phyloP scores from a whole-genome alignment of 2,888 invertebrate species.

The Branchipolynoe longqiensis region DNA sequence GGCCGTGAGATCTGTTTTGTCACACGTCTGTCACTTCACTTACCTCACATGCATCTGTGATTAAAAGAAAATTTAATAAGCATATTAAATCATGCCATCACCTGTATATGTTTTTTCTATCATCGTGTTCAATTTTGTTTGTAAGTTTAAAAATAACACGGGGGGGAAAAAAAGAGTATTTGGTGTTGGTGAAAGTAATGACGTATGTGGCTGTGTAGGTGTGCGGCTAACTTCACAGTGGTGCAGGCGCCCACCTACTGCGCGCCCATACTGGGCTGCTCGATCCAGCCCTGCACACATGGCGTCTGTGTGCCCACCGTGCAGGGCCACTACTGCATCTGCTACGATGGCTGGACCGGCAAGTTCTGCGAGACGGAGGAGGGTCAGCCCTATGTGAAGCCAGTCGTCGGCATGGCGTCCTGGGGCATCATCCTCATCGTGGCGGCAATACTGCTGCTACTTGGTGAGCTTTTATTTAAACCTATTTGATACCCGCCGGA shows the following conservation, averaged over 20 bases:
- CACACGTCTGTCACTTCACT: too few species aligned
- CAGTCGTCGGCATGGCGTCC: background rate
- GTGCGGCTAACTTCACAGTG: background rate
- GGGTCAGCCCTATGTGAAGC: slow-evolving; percentile 9
- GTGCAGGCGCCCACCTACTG: slow-evolving; percentile 45
- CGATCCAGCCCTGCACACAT: slow-evolving; percentile 62
- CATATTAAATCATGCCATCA: too few species aligned
- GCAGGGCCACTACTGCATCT: slow-evolving; percentile 87
- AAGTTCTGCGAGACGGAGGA: slow-evolving; percentile 72
- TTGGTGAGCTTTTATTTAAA: slow-evolving; percentile 39
- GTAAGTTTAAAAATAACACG: too few species aligned
- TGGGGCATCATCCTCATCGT: slow-evolving; percentile 18
- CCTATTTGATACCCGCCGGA: too few species aligned
- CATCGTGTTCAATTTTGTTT: too few species aligned
- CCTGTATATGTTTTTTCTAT: too few species aligned
- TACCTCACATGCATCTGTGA: too few species aligned
- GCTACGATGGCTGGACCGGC: slow-evolving; percentile 96
- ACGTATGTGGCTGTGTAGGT: too few species aligned
- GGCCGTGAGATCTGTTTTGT: too few species aligned
- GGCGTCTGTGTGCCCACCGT: slow-evolving; percentile 50
- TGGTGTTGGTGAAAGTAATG: too few species aligned
- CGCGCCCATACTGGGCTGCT: slow-evolving; percentile 61
- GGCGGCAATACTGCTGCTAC: slow-evolving; percentile 2
- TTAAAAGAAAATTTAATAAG: too few species aligned
- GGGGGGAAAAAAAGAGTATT: too few species aligned